These are phyloP conservation scores for Chiloscyllium punctatum DNA, from an alignment of 2,797 vertebrate genomes.

Conservation along the genomic window DNA sequence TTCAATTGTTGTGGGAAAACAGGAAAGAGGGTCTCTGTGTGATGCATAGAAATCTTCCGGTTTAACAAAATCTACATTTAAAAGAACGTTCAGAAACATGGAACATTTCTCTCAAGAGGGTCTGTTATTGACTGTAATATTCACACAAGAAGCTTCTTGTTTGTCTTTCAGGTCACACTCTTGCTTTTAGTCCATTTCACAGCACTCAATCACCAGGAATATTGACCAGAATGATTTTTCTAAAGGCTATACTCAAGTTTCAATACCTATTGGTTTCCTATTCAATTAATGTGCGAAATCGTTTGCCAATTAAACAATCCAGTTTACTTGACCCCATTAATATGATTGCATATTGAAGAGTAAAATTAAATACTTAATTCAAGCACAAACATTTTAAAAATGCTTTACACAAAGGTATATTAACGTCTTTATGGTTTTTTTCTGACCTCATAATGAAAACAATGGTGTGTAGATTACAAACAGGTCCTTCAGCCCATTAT, in stretches of 20 bases:
- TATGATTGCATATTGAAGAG: background rate
- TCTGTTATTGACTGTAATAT: background rate
- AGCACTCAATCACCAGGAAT: background rate
- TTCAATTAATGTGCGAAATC: background rate
- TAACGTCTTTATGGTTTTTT: background rate
- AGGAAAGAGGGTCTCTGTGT: background rate
- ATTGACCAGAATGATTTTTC: conserved; percentile 8
- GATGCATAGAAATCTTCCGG: background rate
- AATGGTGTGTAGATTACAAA: no score
- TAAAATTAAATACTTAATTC: background rate
- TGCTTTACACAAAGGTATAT: background rate
- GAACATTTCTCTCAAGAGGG: background rate
- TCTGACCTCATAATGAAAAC: background rate
- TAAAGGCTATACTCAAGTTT: background rate
- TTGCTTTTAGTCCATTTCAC: background rate
- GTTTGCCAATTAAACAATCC: background rate
- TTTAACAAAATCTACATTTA: background rate
- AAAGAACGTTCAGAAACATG: background rate
- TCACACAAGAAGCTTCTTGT: background rate
- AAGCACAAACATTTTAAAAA: background rate
- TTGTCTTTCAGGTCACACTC: background rate
- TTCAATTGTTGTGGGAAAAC: background rate
- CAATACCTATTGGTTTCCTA: background rate
- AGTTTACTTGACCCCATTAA: conserved; percentile 19
- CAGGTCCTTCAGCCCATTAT: no score